These are phyloP conservation scores for Dendrocincla tyrannina DNA, from an alignment of 2,797 vertebrate genomes.

Conservation along the genomic window DNA sequence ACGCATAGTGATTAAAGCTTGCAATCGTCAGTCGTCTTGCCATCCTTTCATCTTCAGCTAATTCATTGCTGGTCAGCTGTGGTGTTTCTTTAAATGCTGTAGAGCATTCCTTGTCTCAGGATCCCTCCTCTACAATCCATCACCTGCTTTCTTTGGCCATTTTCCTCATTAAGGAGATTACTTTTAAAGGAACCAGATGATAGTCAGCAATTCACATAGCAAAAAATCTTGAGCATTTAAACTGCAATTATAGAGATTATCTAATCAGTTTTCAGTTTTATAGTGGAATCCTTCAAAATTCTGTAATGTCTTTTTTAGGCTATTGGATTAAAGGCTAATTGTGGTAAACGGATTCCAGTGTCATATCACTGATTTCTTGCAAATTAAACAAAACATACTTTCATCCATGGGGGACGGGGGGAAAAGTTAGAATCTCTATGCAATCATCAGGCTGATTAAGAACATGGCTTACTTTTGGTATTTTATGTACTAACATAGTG, in stretches of 20 bases:
- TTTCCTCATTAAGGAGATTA: constrained; percentile 73
- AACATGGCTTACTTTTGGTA: neutral
- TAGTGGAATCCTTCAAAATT: neutral
- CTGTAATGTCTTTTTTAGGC: neutral
- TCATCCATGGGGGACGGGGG: neutral
- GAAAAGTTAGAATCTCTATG: neutral
- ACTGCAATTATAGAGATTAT: neutral
- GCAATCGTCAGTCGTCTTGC: constrained; percentile 64
- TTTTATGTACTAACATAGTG: neutral
- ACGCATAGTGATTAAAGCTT: constrained; percentile 77
- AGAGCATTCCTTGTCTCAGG: constrained; percentile 53
- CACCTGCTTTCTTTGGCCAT: constrained; percentile 49
- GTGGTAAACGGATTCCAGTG: neutral
- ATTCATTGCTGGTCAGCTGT: constrained; percentile 74
- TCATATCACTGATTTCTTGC: neutral
- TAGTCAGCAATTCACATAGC: neutral
- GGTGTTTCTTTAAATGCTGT: constrained; percentile 71
- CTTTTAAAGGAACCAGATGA: constrained; percentile 81
- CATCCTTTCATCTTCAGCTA: constrained; percentile 70
- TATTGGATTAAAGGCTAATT: neutral
- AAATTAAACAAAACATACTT: neutral
- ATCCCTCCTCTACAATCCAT: neutral
- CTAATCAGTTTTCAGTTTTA: neutral
- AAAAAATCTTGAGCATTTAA: neutral
- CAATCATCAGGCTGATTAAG: neutral